A percentile compares a stretch with the other conserved stretches of the same genome.
These are phyloP conservation scores for Scaptomyza flava DNA, from an alignment of 2,888 invertebrate genomes.

Conservation along the genomic window DNA sequence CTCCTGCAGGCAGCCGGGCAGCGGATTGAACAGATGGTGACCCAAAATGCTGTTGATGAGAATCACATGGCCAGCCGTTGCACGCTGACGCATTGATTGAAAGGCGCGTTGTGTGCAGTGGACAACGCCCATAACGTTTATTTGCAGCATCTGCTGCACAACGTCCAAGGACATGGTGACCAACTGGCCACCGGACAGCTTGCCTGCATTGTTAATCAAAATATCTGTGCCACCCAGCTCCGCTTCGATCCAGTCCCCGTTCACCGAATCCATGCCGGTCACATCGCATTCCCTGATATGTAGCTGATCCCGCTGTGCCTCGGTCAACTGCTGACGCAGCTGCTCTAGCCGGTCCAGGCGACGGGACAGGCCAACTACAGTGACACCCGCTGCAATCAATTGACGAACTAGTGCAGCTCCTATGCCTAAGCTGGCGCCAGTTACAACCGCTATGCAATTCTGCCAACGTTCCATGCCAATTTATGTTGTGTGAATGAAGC, in stretches of 20 bases:
- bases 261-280: slow-evolving; percentile 85
- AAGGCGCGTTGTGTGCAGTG: slow-evolving; percentile 84
- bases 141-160: slow-evolving; percentile 83
- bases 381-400: slow-evolving; percentile 85
- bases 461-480: slow-evolving; percentile 86
- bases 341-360: slow-evolving; percentile 81
- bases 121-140: slow-evolving; percentile 84
- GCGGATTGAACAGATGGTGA: slow-evolving; percentile 75
- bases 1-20: slow-evolving; percentile 65
- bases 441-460: slow-evolving; percentile 87
- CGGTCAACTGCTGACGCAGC: slow-evolving; percentile 47
- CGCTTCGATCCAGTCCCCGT: slow-evolving; percentile 84
- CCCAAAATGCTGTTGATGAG: slow-evolving; percentile 84
- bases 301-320: slow-evolving; percentile 35
- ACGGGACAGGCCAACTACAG: slow-evolving; percentile 86
- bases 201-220: slow-evolving; percentile 87
- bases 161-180: slow-evolving; percentile 53
- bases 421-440: slow-evolving; percentile 87
- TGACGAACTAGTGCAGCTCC: slow-evolving; percentile 85
- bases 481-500: slow-evolving; percentile 27
- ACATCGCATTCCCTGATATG: slow-evolving; percentile 83
- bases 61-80: slow-evolving; percentile 84
- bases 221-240: slow-evolving; percentile 86
- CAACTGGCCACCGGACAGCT: slow-evolving; percentile 68
- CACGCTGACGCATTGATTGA: slow-evolving; percentile 83